Conservation (phyloP, 2,797 vertebrate species). For the Oreonectes daqikongensis region DNA sequence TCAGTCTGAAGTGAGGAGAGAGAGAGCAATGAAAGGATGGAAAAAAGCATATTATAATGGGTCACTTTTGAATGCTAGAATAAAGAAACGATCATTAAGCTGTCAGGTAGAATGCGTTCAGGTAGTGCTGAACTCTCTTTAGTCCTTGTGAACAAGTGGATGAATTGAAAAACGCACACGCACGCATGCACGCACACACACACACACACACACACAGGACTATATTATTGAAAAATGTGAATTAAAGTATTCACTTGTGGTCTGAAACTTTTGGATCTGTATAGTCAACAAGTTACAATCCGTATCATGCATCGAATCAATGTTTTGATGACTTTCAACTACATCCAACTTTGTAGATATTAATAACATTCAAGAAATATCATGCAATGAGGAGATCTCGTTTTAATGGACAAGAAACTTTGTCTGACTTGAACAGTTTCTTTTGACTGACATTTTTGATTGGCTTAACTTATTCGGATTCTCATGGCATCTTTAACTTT, state of each 20-base stretch:
- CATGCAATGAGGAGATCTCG: background rate
- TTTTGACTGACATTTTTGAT: background rate
- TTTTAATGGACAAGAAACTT: background rate
- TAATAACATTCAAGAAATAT: background rate
- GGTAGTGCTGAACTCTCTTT: constrained; percentile 18
- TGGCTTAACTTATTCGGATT: constrained; percentile 5
- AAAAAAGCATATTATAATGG: constrained; percentile 69
- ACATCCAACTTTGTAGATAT: background rate
- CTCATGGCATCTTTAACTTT: constrained; percentile 9
- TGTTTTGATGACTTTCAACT: background rate
- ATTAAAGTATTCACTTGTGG: too few species aligned
- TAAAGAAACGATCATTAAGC: constrained; percentile 51
- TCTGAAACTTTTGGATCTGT: background rate
- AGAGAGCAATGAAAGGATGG: constrained; percentile 59
- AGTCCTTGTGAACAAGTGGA: constrained; percentile 2
- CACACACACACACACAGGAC: background rate
- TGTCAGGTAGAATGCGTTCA: constrained; percentile 33
- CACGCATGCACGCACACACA: background rate
- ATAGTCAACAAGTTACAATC: background rate
- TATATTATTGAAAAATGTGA: too few species aligned
- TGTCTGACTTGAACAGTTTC: background rate
- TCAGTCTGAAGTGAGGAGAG: constrained; percentile 37
- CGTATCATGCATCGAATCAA: background rate
- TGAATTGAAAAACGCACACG: background rate
- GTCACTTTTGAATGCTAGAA: constrained; percentile 63